Conservation (phyloP, 2,113 vertebrate species). For the Tilapia sparmanii region DNA sequence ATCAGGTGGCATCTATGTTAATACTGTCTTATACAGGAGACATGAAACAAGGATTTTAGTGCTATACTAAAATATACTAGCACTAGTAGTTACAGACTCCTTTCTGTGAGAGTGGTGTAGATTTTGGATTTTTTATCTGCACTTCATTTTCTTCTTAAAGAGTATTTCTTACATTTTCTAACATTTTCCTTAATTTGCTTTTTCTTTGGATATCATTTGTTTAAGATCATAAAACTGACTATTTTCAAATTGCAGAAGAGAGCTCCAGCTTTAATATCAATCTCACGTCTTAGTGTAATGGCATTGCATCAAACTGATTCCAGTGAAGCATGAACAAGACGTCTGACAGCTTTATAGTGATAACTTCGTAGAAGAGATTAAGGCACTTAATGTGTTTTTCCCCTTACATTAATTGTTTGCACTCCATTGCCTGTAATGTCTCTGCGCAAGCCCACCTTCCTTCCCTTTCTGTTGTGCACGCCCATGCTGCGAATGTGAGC, state of each 20-base stretch:
- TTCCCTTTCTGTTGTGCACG: constrained; percentile 31
- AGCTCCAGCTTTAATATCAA: constrained; percentile 51
- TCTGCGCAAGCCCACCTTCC: constrained; percentile 34
- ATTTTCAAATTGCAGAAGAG: constrained; percentile 10
- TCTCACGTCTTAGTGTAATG: constrained; percentile 45
- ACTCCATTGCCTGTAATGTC: constrained; percentile 67
- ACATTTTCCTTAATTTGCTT: constrained; percentile 7
- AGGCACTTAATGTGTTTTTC: constrained; percentile 65
- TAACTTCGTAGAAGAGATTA: constrained; percentile 67
- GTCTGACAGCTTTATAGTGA: constrained; percentile 65
- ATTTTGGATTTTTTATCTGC: not conserved
- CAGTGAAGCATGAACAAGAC: constrained; percentile 58
- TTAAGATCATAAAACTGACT: constrained; percentile 34
- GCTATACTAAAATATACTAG: not conserved
- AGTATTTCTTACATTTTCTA: not conserved
- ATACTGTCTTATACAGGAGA: constrained; percentile 19
- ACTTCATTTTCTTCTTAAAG: not conserved
- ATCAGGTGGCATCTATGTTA: constrained; percentile 32
- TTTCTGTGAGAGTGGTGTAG: not conserved
- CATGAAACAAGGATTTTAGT: constrained; percentile 9
- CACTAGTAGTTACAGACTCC: not conserved
- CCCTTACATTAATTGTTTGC: constrained; percentile 71
- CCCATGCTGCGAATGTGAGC: constrained; percentile 52
- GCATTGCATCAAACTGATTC: constrained; percentile 59
- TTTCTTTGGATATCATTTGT: constrained; percentile 39